phyloP scores from a whole-genome alignment of 2,113 vertebrate genomes.

The Anhinga rufa region DNA sequence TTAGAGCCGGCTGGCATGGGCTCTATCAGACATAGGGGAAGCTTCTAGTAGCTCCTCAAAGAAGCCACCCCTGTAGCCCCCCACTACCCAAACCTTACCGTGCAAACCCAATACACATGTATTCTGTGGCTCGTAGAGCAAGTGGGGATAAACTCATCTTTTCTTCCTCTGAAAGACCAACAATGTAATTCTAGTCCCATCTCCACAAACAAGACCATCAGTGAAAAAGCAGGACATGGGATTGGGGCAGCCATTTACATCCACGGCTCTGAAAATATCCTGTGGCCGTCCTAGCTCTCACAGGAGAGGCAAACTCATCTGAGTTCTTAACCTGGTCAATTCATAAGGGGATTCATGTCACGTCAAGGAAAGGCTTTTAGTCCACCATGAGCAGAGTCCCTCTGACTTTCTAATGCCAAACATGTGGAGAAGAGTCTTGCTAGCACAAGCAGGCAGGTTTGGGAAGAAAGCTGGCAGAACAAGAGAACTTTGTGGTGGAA shows the following conservation, averaged over 20 bases:
- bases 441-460: background rate
- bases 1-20: too few relatives aligned
- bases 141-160: background rate
- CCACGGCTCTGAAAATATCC: background rate
- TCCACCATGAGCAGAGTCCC: background rate
- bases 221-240: background rate
- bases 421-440: background rate
- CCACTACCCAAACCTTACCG: too few relatives aligned
- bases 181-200: background rate
- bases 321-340: background rate
- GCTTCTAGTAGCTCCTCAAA: too few relatives aligned
- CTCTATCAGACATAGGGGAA: too few relatives aligned
- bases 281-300: background rate
- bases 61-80: too few relatives aligned
- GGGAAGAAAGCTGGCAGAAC: background rate
- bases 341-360: background rate
- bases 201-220: background rate
- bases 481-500: background rate
- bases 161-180: background rate
- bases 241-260: background rate
- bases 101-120: too few relatives aligned
- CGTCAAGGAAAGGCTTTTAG: background rate
- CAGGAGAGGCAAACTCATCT: background rate
- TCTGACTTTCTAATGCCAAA: background rate
- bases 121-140: background rate